Conservation (phyloP, 1,140 invertebrate species). For the Polypedilum pembai region DNA sequence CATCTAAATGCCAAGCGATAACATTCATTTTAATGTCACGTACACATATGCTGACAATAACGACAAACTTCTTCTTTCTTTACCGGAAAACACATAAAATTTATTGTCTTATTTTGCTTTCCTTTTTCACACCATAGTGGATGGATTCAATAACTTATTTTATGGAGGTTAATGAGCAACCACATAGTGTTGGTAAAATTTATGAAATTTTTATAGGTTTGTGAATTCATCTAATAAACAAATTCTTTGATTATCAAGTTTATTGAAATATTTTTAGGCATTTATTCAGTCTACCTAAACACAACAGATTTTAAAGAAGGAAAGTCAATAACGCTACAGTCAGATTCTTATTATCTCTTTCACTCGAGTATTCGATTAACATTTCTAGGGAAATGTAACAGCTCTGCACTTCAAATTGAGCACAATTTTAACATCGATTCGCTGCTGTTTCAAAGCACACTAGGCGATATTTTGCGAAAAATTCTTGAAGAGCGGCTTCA, state of each 20-base stretch:
- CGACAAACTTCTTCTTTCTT: not conserved
- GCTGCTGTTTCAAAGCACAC: not conserved
- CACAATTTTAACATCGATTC: slow-evolving; percentile 10
- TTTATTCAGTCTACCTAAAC: not conserved
- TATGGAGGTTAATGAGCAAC: not conserved
- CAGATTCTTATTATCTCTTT: not conserved
- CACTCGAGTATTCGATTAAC: not conserved
- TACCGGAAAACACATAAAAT: not conserved
- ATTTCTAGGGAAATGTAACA: not conserved
- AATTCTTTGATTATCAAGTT: no score
- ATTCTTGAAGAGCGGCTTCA: not conserved
- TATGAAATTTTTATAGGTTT: slow-evolving; percentile 20
- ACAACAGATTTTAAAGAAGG: not conserved
- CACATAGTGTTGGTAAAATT: not conserved
- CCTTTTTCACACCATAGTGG: not conserved
- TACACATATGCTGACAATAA: slow-evolving; percentile 7
- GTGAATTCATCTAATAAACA: not conserved
- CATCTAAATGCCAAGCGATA: not conserved
- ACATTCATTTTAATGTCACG: slow-evolving; percentile 12
- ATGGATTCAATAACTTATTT: slow-evolving; percentile 2
- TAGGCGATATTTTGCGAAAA: not conserved
- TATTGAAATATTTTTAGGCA: not conserved
- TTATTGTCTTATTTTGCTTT: not conserved
- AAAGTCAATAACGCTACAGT: not conserved
- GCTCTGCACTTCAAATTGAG: not conserved